Conservation (phyloP, 2,113 vertebrate genomes). For the Scalopus aquaticus region DNA sequence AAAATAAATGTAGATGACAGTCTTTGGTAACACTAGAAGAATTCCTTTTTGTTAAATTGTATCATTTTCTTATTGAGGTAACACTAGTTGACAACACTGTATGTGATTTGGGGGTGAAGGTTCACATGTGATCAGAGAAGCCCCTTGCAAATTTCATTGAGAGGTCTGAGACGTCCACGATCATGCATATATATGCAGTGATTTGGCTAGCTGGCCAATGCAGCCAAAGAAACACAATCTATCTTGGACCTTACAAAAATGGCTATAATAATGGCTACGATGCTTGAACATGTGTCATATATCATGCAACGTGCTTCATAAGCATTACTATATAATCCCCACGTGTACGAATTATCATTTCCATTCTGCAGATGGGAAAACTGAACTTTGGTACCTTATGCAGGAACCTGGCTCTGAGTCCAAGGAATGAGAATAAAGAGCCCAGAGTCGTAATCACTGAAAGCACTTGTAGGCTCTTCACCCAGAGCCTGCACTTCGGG, state of each 20-base stretch:
- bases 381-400: neutral
- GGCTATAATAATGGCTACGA: neutral
- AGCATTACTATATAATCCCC: neutral
- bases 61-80: too few relatives aligned
- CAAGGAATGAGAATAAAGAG: neutral
- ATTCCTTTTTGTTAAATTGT: neutral
- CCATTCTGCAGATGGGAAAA: slow-evolving; percentile 18
- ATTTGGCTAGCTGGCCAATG: neutral
- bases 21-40: neutral
- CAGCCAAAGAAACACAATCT: neutral
- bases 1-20: neutral
- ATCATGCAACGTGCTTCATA: neutral
- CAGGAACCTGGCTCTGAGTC: neutral
- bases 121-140: too few relatives aligned
- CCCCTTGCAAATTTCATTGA: neutral
- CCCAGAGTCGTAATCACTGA: neutral
- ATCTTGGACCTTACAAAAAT: neutral
- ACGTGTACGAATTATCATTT: neutral
- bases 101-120: too few relatives aligned
- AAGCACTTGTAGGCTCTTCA: neutral
- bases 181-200: neutral
- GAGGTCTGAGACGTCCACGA: neutral
- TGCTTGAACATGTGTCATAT: neutral
- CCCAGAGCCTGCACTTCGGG: neutral
- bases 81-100: too few relatives aligned